Evolutionary conservation across 1,140 invertebrate genomes (phyloP), one percentile per base, ranked within the genome.

Genomic region (Eulimnadia texana): DNA sequence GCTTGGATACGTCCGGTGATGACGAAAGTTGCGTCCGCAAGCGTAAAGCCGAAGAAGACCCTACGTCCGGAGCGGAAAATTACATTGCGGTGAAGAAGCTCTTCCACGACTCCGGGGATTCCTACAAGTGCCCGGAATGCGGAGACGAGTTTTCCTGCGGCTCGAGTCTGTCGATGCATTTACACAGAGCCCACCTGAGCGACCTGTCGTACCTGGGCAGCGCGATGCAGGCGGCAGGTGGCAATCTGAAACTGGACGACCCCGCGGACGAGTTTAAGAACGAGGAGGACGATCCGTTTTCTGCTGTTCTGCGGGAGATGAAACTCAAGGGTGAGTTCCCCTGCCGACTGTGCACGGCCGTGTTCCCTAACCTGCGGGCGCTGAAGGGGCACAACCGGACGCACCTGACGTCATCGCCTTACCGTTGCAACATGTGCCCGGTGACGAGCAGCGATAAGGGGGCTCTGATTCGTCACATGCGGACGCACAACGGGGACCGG

Each of bases 401-500:
- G 78, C 85, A 65, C 83, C 85, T 53, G 64, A 68, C 59, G 56
- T 68, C 67, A 42, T 68, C 72, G 10, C 78, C 76, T 29, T 95
- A 92, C 70, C 82, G 87, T 3, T 98, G 93, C 73, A 90, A 91
- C 67, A 87, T 96, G 80, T 97, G 93, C 66, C 82, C 88, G 1
- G 93, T 90, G 71, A 83, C 83, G 0, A 90, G 88, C 63, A 80
- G 85, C 29, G 93, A 96, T 67, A 94, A 96, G 70, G 86, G 87
- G 10, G 90, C 90, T 1, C 71, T 97, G 2, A 82, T 90, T 2
- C 83, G 90, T 27, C 87, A 97, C 71, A 84, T 97, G 81, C 78
- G 92, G 64, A 88, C 86, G 2, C 93, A 97, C 73, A 96, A 94
- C 69, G 93, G 93, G 0, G 92, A 96, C 67, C 78, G 92, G 3